These are phyloP conservation scores for Epinotia ramella DNA, from an alignment of 2,888 invertebrate species.

Conservation along the genomic window DNA sequence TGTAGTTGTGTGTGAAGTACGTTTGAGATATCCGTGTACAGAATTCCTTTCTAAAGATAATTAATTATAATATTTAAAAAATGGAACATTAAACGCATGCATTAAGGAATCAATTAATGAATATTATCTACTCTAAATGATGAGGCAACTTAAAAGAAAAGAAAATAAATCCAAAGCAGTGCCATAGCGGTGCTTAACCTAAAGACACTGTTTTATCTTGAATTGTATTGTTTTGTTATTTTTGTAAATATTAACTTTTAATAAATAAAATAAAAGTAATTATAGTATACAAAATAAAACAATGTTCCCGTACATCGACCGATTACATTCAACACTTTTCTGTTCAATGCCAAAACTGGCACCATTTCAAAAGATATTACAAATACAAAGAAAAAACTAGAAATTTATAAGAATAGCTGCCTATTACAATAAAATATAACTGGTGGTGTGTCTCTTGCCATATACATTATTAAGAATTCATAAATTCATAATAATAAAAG, in stretches of 20 bases:
- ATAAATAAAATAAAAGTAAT: neutral
- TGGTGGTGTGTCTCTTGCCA: neutral
- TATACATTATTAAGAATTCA: no score
- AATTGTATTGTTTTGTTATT: slow-evolving; percentile 8
- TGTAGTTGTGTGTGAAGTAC: slow-evolving; percentile 1
- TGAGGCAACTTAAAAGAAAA: slow-evolving; percentile 69
- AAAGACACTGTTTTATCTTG: slow-evolving; percentile 73
- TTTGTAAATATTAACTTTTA: neutral
- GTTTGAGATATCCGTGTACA: slow-evolving; percentile 22
- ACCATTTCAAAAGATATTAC: slow-evolving; percentile 22
- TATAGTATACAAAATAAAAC: slow-evolving; percentile 66
- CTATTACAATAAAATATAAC: neutral
- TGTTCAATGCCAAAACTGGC: neutral
- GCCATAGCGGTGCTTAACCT: slow-evolving; percentile 73
- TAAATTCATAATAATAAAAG: no score
- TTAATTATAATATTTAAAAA: slow-evolving; percentile 23
- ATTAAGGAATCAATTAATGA: slow-evolving; percentile 28
- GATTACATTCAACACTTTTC: slow-evolving; percentile 64
- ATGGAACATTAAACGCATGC: slow-evolving; percentile 35
- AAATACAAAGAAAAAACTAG: neutral
- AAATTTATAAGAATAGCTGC: neutral
- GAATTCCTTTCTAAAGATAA: slow-evolving; percentile 21
- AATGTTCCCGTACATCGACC: slow-evolving; percentile 76
- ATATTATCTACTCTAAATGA: slow-evolving; percentile 56
- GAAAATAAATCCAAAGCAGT: slow-evolving; percentile 71